phyloP scores from a whole-genome alignment of 2,888 invertebrate species.

The Andrena trimmerana region DNA sequence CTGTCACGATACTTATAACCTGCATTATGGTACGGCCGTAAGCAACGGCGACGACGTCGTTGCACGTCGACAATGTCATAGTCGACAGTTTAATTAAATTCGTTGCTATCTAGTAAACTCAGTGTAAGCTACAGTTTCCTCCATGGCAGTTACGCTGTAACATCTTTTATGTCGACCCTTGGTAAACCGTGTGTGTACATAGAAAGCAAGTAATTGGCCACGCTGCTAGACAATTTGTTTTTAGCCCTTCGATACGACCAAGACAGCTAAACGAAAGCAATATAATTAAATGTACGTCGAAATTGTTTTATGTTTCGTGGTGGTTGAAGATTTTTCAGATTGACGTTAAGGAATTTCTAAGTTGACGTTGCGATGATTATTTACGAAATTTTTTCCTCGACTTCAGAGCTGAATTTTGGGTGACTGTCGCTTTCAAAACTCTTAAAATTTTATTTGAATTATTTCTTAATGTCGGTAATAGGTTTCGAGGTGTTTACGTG shows the following conservation, averaged over 20 bases:
- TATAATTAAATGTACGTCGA: neutral
- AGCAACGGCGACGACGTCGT: constrained; percentile 24
- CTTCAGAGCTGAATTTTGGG: no score
- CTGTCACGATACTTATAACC: constrained; percentile 35
- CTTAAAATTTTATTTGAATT: no score
- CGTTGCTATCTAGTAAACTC: constrained; percentile 40
- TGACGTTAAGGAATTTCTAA: no score
- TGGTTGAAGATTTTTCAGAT: no score
- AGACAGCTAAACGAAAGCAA: no score
- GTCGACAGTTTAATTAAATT: constrained; percentile 54
- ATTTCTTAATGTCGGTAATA: no score
- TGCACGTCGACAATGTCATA: constrained; percentile 36
- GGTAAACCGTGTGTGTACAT: neutral
- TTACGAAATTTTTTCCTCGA: neutral
- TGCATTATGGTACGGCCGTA: constrained; percentile 15
- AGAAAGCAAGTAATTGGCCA: neutral
- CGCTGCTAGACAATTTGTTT: neutral
- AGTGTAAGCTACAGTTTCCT: constrained; percentile 3
- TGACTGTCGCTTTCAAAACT: no score
- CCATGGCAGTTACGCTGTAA: neutral
- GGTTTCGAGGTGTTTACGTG: no score
- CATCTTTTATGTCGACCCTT: constrained; percentile 11
- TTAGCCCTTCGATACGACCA: neutral
- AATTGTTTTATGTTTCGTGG: neutral
- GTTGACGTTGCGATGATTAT: neutral